phyloP scores from a whole-genome alignment of 2,888 invertebrate genomes.

The Lasioglossum morio region DNA sequence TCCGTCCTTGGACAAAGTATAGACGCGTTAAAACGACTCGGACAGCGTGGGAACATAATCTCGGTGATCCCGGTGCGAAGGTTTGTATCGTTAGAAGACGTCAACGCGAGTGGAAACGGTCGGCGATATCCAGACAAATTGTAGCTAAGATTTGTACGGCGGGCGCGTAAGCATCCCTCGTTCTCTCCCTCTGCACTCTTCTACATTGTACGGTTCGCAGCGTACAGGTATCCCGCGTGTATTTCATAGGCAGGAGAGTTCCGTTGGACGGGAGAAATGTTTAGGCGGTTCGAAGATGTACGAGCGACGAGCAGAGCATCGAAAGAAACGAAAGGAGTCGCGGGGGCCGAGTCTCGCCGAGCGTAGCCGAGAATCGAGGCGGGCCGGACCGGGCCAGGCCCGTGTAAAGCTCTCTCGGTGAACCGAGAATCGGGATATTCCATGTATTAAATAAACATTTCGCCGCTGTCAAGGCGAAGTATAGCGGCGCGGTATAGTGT shows the following conservation, averaged over 20 bases:
- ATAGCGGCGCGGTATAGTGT: conserved; percentile 46
- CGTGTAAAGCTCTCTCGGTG: conserved; percentile 12
- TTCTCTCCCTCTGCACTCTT: neutral
- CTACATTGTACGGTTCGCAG: neutral
- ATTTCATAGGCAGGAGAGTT: neutral
- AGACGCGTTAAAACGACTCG: neutral
- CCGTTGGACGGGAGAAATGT: conserved; percentile 28
- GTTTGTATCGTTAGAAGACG: neutral
- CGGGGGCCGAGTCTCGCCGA: neutral
- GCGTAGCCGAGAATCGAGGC: conserved; percentile 21
- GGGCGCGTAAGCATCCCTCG: neutral
- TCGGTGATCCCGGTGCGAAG: neutral
- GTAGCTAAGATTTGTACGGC: neutral
- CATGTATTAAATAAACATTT: conserved; percentile 72
- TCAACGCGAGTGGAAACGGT: neutral
- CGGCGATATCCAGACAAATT: neutral
- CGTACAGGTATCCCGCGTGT: neutral
- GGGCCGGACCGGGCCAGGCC: conserved; percentile 25
- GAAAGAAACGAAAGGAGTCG: conserved; percentile 22
- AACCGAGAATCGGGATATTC: conserved; percentile 56
- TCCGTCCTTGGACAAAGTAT: neutral
- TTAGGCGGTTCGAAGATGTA: conserved; percentile 28
- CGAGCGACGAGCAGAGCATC: conserved; percentile 15
- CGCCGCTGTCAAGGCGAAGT: conserved; percentile 56
- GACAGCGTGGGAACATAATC: neutral